Evolutionary conservation across 1,140 invertebrate genomes (phyloP).

Genomic region (Panulirus ornatus): DNA sequence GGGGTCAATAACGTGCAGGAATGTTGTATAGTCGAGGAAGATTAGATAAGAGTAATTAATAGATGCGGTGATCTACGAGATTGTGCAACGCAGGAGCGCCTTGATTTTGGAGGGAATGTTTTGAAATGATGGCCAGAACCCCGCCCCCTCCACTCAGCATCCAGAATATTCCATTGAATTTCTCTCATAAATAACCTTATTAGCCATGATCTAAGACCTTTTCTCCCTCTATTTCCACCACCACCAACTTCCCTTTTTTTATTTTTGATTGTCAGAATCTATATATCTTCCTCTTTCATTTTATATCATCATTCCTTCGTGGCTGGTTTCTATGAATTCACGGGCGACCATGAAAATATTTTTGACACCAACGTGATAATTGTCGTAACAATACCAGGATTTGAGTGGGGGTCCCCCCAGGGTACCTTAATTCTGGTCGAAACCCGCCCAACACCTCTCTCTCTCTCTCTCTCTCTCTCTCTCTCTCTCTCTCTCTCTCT

Average conservation of each 20-base stretch:
- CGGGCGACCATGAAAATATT: not conserved
- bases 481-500: slow-evolving; percentile 24
- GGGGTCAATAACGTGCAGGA: not conserved
- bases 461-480: slow-evolving; percentile 37
- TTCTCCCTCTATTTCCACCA: not conserved
- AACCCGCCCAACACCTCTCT: no score
- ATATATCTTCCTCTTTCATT: not conserved
- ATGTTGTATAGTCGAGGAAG: not conserved
- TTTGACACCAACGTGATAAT: not conserved
- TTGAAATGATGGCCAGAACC: not conserved
- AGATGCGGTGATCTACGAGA: not conserved
- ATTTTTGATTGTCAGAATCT: not conserved
- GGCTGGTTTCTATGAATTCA: not conserved
- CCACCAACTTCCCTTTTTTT: not conserved
- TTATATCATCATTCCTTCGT: not conserved
- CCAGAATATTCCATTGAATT: not conserved
- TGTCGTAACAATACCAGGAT: not conserved
- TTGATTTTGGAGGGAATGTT: not conserved
- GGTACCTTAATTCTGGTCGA: not conserved
- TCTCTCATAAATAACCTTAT: not conserved
- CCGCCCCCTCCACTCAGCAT: not conserved
- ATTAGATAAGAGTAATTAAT: not conserved
- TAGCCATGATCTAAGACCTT: not conserved
- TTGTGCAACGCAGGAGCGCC: not conserved
- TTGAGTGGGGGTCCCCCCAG: not conserved